Percentiles rank a stretch among this genome's conserved stretches.
Evolutionary conservation across 2,797 vertebrate genomes (phyloP).

Genomic region (Pteronotus mesoamericanus): DNA sequence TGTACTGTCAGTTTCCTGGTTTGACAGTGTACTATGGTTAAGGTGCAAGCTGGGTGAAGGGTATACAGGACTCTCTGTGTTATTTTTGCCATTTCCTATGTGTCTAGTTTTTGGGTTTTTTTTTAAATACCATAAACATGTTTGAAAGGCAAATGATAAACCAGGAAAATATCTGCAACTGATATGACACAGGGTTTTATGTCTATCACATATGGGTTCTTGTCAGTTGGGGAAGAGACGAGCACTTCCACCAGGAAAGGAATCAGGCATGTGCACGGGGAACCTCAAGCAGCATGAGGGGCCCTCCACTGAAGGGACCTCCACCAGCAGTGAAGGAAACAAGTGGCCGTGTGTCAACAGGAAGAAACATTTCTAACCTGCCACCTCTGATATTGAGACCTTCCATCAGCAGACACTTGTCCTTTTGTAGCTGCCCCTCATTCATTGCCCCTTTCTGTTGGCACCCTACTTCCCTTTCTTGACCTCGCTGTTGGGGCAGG

Average conservation of each 20-base stretch:
- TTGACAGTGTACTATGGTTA: background rate
- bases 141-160: background rate
- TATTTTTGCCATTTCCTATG: background rate
- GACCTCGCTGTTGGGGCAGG: background rate
- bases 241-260: background rate
- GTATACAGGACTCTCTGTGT: background rate
- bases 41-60: background rate
- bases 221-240: background rate
- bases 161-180: background rate
- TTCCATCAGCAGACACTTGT: background rate
- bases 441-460: background rate
- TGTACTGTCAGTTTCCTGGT: background rate
- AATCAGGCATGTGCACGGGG: too few relatives aligned
- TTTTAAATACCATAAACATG: background rate
- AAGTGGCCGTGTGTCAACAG: background rate
- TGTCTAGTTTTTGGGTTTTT: background rate
- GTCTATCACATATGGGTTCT: background rate
- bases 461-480: background rate
- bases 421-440: background rate
- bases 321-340: background rate
- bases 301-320: rapidly evolving
- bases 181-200: background rate
- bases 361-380: background rate
- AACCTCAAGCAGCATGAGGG: background rate
- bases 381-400: background rate